Conservation (phyloP, 2,113 vertebrate species). For the Gymnarchus niloticus region DNA sequence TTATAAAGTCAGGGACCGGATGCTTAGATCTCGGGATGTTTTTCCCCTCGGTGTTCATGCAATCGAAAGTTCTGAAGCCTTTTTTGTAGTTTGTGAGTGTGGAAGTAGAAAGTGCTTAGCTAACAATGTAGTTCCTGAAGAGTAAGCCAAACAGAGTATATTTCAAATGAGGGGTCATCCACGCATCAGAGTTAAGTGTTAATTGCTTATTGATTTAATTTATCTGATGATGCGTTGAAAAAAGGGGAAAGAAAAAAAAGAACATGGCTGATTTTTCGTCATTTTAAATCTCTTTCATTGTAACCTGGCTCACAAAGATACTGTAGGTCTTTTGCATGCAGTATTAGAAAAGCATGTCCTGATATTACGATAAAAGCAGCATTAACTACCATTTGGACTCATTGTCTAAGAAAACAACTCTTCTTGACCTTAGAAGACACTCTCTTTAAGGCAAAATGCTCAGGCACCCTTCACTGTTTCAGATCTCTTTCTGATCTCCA, state of each 20-base stretch:
- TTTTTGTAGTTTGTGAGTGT: background rate
- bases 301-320: background rate
- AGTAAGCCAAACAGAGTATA: background rate
- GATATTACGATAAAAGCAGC: background rate
- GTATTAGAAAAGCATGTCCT: background rate
- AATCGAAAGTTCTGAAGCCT: slow-evolving; percentile 6
- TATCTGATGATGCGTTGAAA: slow-evolving; percentile 58
- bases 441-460: background rate
- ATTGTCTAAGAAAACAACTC: background rate
- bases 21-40: background rate
- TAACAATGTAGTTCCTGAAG: background rate
- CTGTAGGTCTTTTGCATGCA: background rate
- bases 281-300: too few relatives aligned
- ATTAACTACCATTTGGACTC: background rate
- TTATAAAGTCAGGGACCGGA: background rate
- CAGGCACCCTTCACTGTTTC: background rate
- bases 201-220: slow-evolving; percentile 72
- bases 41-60: background rate
- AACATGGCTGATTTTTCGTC: background rate
- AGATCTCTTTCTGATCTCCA: background rate
- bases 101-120: slow-evolving; percentile 11
- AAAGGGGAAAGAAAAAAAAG: background rate
- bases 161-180: background rate
- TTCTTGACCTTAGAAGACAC: background rate
- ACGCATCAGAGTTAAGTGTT: slow-evolving; percentile 52